Percentiles rank a stretch among this genome's conserved stretches.
Evolutionary conservation across 2,888 invertebrate genomes (phyloP).

Genomic region (Arge pagana): DNA sequence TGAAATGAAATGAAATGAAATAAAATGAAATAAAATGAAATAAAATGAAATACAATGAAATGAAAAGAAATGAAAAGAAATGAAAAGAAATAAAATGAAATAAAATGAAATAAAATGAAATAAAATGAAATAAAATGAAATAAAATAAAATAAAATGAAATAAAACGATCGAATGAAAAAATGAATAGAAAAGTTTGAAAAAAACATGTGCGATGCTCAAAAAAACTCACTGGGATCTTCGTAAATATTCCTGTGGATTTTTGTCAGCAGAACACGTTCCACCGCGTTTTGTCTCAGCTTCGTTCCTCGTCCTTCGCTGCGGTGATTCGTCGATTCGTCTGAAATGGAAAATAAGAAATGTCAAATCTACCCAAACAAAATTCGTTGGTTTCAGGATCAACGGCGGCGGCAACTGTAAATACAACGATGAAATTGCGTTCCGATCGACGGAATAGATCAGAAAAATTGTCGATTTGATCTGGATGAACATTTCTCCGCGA

Average conservation of each 20-base stretch:
- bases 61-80: not conserved
- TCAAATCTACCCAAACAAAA: too few relatives aligned
- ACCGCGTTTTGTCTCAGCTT: slow-evolving; percentile 54
- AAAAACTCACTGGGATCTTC: slow-evolving; percentile 60
- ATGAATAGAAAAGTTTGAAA: not conserved
- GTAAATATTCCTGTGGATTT: slow-evolving; percentile 61
- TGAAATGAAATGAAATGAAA: too few relatives aligned
- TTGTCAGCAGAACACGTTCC: slow-evolving; percentile 64
- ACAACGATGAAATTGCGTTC: too few relatives aligned
- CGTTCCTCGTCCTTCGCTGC: too few relatives aligned
- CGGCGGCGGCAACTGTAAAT: too few relatives aligned
- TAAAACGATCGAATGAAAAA: not conserved
- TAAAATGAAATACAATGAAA: slow-evolving; percentile 16
- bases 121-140: slow-evolving; percentile 1
- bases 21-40: not conserved
- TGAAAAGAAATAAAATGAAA: not conserved
- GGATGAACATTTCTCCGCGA: too few relatives aligned
- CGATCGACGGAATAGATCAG: too few relatives aligned
- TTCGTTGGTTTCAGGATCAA: too few relatives aligned
- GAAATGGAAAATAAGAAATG: too few relatives aligned
- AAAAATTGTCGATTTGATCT: too few relatives aligned
- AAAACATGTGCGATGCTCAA: not conserved
- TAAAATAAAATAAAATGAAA: slow-evolving; percentile 18
- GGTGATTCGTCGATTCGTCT: too few relatives aligned
- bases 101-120: not conserved